phyloP scores from a whole-genome alignment of 1,140 invertebrate genomes.

The Drosophila littoralis region DNA sequence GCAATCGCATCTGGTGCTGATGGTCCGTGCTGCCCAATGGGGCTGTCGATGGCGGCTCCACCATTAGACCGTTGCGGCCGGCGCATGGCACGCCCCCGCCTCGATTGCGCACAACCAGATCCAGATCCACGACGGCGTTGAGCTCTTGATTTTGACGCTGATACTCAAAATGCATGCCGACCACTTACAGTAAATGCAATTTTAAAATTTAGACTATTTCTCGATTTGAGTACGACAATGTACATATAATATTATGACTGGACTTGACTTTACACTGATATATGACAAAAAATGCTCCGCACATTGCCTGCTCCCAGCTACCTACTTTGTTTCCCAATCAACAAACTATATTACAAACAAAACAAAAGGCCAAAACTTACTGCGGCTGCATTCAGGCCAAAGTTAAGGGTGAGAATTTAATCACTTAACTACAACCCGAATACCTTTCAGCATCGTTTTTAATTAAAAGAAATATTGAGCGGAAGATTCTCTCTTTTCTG shows the following conservation, averaged over 20 bases:
- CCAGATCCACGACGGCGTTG: background rate
- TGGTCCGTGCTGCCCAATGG: constrained; percentile 35
- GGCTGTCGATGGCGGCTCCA: background rate
- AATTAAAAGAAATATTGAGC: too few species aligned
- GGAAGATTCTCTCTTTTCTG: too few species aligned
- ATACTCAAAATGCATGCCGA: constrained; percentile 41
- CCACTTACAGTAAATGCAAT: background rate
- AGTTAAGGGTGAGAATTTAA: too few species aligned
- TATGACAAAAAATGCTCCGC: background rate
- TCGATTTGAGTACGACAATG: constrained; percentile 11
- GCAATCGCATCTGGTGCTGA: constrained; percentile 50
- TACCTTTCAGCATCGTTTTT: too few species aligned
- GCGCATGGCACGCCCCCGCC: constrained; percentile 42
- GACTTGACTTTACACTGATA: background rate
- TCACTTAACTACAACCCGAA: too few species aligned
- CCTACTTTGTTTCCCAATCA: too few species aligned
- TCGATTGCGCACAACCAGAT: constrained; percentile 36
- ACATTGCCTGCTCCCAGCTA: background rate
- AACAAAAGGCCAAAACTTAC: too few species aligned
- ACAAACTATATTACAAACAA: too few species aligned
- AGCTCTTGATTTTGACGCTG: constrained; percentile 8
- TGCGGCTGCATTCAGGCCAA: too few species aligned
- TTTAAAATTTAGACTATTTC: constrained; percentile 43
- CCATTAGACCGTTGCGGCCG: constrained; percentile 3
- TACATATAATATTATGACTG: constrained; percentile 9